Base-by-base conservation (phyloP, 2,113 vertebrate genomes). In the Amazona guildingii region DNA sequence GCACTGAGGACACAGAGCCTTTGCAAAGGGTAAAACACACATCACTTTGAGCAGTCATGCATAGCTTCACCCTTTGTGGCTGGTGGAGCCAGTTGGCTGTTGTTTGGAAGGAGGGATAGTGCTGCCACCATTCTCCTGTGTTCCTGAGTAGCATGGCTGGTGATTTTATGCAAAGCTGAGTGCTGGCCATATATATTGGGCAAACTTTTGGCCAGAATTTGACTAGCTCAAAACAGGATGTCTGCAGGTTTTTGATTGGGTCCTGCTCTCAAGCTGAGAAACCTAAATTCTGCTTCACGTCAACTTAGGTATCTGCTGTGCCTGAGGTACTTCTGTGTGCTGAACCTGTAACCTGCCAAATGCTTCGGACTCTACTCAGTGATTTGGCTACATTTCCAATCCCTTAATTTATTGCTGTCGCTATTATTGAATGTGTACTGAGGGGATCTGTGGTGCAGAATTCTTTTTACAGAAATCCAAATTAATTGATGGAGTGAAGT, bases 41-140 rank as follows among this genome's bases (percentile, higher is more conserved):
- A 19, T 55, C 3, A 12, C 13, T 24, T 57, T 6, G 4, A 57
- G 61, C 13, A 10, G 3, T 31, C 10, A 1, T 7, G 0, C 0
- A 0, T 52, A 51, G 31, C 54, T 61, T 64, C n/a, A 61, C 37
- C 44, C 14, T 25, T 10, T 2, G 0, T 1, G 70, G 51, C 63
- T 79, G 51, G 46, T 68, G 63, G 67, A 73, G 57, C 24, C 1
- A 2, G 5, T 18, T 10, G 7, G 13, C 37, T 67, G 17, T 12
- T 62, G 12, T 68, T 25, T 41, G 27, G 74, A 41, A 82, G 49
- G 7, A 35, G 37, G 9, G 3, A 13, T 0, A 0, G 13, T 1
- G 0, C 62, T 72, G 35, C 44, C 8, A 1, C 52, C 2, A 0
- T 20, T 67, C 18, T 57, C 4, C 17, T 49, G 18, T 70, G 43